A percentile compares a stretch with the other conserved stretches of the same genome.
These are phyloP conservation scores for Rhinolophus sinicus DNA, from an alignment of 2,113 vertebrate genomes.

Conservation along the genomic window DNA sequence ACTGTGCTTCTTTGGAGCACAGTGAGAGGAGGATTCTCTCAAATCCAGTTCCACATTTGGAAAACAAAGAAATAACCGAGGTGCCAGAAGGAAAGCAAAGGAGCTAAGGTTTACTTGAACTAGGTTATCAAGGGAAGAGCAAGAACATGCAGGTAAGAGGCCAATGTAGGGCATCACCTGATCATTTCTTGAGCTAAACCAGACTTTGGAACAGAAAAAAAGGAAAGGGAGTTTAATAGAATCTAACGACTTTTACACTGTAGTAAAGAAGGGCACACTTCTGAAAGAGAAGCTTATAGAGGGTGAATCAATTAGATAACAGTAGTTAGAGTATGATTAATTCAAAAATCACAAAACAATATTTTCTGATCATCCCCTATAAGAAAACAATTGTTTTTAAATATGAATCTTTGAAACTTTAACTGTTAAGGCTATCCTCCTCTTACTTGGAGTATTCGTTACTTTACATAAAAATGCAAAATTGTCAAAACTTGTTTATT, in stretches of 20 bases:
- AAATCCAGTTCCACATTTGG: background rate
- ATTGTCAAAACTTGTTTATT: background rate
- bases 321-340: background rate
- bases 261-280: background rate
- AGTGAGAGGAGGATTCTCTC: background rate
- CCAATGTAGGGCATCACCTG: background rate
- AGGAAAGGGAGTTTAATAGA: background rate
- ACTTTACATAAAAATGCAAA: background rate
- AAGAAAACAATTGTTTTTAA: background rate
- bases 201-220: background rate
- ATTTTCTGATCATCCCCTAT: background rate
- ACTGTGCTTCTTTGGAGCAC: background rate
- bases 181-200: background rate
- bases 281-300: background rate
- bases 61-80: background rate
- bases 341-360: constrained; percentile 1
- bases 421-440: background rate
- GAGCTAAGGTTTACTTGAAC: background rate
- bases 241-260: background rate
- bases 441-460: background rate
- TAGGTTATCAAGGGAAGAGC: background rate
- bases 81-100: background rate
- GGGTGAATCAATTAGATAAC: background rate
- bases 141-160: background rate
- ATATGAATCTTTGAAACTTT: background rate